phyloP scores from a whole-genome alignment of 37 sponge, comb jelly and placozoan genomes.

The Ephydatia muelleri region DNA sequence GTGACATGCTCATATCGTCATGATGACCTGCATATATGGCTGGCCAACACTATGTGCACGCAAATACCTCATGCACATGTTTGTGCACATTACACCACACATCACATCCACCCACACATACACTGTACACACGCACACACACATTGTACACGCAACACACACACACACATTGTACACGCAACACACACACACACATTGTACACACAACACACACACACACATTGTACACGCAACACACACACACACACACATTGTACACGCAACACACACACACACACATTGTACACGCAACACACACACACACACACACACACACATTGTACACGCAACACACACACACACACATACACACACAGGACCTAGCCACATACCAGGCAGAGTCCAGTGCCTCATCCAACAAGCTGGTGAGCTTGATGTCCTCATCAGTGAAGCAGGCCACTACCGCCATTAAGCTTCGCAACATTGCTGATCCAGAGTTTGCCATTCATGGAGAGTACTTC shows the following conservation, averaged over 20 bases:
- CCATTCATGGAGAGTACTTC: constrained; percentile 46
- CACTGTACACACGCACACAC: too few relatives aligned
- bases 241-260: not conserved
- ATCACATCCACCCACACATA: not conserved
- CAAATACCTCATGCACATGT: not conserved
- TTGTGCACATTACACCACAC: not conserved
- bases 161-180: too few relatives aligned
- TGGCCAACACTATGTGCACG: not conserved
- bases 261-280: not conserved
- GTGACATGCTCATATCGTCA: too few relatives aligned
- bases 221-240: not conserved
- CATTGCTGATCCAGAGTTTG: constrained; percentile 50
- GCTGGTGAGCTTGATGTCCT: constrained; percentile 28
- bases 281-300: not conserved
- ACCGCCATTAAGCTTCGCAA: constrained; percentile 41
- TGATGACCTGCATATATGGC: not conserved
- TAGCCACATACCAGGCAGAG: constrained; percentile 29
- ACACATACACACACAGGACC: constrained; percentile 17
- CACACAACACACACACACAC: not conserved
- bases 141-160: too few relatives aligned
- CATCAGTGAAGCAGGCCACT: constrained; percentile 53
- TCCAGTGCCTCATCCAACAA: not conserved
- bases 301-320: not conserved
- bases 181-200: too few relatives aligned
- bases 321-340: not conserved